These are phyloP conservation scores for Oryzaephilus surinamensis DNA, from an alignment of 1,140 invertebrate genomes.

Conservation along the genomic window DNA sequence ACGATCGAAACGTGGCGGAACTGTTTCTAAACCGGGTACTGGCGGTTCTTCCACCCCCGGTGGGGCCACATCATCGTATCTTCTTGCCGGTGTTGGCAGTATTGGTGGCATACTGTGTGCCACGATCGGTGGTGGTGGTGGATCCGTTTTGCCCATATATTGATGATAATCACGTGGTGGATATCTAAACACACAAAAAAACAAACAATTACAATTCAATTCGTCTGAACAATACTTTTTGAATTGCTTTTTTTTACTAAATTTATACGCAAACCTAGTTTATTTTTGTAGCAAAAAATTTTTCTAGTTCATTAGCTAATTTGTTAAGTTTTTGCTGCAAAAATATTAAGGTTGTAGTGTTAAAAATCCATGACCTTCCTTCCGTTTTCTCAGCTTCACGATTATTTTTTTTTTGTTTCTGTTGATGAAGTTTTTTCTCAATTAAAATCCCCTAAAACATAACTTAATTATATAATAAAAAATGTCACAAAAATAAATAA, in stretches of 20 bases:
- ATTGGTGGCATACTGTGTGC: constrained; percentile 16
- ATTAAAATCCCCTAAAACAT: no score
- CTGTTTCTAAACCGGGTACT: constrained; percentile 29
- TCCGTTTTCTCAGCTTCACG: no score
- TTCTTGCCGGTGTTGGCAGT: constrained; percentile 15
- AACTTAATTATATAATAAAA: no score
- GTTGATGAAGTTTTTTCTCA: no score
- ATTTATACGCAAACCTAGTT: not conserved
- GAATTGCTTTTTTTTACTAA: not conserved
- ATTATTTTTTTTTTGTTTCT: no score
- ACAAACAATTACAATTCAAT: not conserved
- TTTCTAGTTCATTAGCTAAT: no score
- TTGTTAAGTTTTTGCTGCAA: not conserved
- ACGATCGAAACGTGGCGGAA: constrained; percentile 9
- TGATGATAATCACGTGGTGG: constrained; percentile 17
- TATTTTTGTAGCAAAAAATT: not conserved
- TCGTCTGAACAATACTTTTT: constrained; percentile 1
- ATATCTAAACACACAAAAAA: constrained; percentile 23
- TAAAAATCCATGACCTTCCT: no score
- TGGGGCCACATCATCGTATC: constrained; percentile 30
- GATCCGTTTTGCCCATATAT: constrained; percentile 16
- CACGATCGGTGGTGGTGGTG: constrained; percentile 9
- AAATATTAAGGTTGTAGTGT: not conserved
- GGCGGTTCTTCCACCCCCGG: constrained; percentile 33
- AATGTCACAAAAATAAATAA: no score